Conservation (phyloP, 1,140 invertebrate genomes). For the Drosophila kikkawai region DNA sequence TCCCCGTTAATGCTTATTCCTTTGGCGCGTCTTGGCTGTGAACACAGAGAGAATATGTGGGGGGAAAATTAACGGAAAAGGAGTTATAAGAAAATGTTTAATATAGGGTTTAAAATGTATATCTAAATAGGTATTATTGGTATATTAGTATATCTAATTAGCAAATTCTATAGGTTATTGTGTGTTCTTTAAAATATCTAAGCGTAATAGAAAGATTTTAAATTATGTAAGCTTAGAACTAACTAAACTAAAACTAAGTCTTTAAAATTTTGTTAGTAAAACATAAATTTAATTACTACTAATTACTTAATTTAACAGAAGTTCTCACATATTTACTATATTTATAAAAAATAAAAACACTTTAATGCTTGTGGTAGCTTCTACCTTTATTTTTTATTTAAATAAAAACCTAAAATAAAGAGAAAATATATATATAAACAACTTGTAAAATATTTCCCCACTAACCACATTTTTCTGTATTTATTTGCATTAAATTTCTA, state of each 20-base stretch:
- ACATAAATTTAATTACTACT: background rate
- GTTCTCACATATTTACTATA: background rate
- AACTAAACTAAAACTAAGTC: background rate
- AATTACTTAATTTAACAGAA: background rate
- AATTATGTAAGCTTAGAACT: no score
- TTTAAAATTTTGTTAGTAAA: background rate
- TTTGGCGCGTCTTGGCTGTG: background rate
- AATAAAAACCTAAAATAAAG: background rate
- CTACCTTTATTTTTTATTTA: background rate
- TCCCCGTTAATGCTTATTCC: slow-evolving; percentile 23
- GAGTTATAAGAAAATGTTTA: background rate
- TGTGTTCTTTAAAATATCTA: background rate
- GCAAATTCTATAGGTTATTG: background rate
- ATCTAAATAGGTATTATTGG: no score
- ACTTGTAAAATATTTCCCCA: background rate
- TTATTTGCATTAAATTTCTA: background rate
- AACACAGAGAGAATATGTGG: slow-evolving; percentile 11
- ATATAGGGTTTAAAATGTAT: no score
- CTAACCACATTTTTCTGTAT: background rate
- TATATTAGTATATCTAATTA: no score
- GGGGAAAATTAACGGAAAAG: background rate
- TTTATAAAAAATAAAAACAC: background rate
- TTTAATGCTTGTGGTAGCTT: background rate
- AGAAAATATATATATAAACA: background rate
- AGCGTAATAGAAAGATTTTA: no score